Evolutionary conservation across 2,113 vertebrate genomes (phyloP), one percentile per base, ranked within the genome.

Genomic region (Rhinichthys klamathensis): DNA sequence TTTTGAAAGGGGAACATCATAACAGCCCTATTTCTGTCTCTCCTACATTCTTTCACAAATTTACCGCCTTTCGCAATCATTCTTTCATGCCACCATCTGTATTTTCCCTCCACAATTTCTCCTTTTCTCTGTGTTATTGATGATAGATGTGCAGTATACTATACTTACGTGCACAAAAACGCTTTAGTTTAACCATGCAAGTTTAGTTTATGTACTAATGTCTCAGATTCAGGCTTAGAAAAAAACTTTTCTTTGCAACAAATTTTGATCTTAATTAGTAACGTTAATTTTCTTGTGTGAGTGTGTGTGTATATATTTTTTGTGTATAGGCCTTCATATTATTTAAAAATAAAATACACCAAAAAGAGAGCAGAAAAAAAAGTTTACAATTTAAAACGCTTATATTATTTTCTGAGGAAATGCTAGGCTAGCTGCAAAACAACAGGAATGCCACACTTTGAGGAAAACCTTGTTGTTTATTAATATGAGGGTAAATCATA

Each of bases 1-100:
- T 80, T 63, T 63, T 63, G 77, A 44, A 80, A 25, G 54, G 54
- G 58, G 54, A 41, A 38, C 54, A 41, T 35, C 44, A 84, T 49
- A 25, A 77, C 46, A 77, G 58, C 35, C 16, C 60, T 65, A 63
- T 46, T 63, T 44, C 7, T 79, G 23, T 63, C 35, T 80, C 35
- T 54, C 63, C 70, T 15, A 9, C 11, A 10, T 3, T 77, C 44
- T 74, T 75, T 49, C 41, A 72, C 54, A 75, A 38, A 78, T 79
- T 1, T 61, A 21, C 3, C n/a, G 6, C 32, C 21, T 78, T 60
- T 78, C 23, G 41, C 23, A 25, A 41, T 44, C 35, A 15, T 67
- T 73, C 16, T 70, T 70, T 70, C 35, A 38, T 9, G 35, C 32
- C 8, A 18, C 61, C 21, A 25, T 74, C 27, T 75, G 27, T 60